Conservation (phyloP, 2,113 vertebrate genomes). For the Hyaena hyaena region DNA sequence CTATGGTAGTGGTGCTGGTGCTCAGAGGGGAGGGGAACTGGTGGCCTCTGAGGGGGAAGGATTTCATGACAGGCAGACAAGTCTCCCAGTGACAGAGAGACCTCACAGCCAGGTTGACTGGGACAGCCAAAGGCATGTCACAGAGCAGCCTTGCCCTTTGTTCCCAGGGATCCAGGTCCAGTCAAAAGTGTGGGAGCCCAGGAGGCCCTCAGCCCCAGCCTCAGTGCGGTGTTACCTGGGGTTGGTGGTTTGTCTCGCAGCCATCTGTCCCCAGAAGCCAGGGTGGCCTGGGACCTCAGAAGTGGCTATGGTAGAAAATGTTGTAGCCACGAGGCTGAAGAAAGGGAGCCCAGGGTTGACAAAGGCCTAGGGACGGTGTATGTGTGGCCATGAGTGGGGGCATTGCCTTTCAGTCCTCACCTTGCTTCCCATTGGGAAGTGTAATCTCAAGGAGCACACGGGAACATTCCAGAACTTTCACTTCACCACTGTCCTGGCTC, state of each 20-base stretch:
- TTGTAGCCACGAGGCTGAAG: neutral
- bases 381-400: too few relatives aligned
- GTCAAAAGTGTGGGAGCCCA: neutral
- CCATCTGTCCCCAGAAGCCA: neutral
- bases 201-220: neutral
- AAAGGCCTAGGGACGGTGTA: neutral
- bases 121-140: neutral
- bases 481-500: neutral
- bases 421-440: neutral
- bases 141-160: neutral
- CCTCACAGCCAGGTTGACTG: neutral
- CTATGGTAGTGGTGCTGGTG: neutral
- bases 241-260: neutral
- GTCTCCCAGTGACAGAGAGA: neutral
- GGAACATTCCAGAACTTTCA: neutral
- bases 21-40: accelerated
- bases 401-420: accelerated
- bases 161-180: neutral
- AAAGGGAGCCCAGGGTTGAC: neutral
- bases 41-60: neutral
- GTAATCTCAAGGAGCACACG: neutral
- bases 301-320: neutral
- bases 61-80: neutral
- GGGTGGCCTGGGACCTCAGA: neutral
- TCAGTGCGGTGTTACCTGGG: neutral